Evolutionary conservation across 2,797 vertebrate genomes (phyloP), one percentile per base, ranked within the genome.

Genomic region (Acanthis flammea): DNA sequence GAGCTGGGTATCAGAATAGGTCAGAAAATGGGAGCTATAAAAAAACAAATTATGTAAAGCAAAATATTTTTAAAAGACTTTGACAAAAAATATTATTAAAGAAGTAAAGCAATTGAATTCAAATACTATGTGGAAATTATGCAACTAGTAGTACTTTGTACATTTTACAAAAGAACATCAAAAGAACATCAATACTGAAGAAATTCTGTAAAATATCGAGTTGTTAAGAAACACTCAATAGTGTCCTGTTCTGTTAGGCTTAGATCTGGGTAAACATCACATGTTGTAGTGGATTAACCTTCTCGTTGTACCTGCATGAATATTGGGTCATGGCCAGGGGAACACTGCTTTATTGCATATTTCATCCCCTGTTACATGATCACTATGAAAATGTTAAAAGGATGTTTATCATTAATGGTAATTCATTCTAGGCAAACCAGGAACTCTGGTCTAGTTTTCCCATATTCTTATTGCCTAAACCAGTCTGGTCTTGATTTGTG

Each of bases 161-260:
- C 12, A 23, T 74, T 57, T 65, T 42, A 63, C 0, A 0, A 37
- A 91, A 82, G 21, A 86, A 23, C 4, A 9, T 68, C 0, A 0
- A 37, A 91, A 82, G 21, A 86, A 23, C 4, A 9, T 68, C n/a
- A 45, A 13, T 67, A n/a, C 7, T 48, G 42, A 67, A 63, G 27
- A 90, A 53, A 31, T 76, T 66, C 0, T 35, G 82, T 70, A n/a
- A 51, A n/a, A 31, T 60, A 60, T 2, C 21, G 9, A 50, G 39
- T 41, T 85, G 22, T 68, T 74, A 66, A 51, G 71, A 54, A 80
- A 44, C 31, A 24, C 28, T 41, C 11, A 25, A 11, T 54, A 8
- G 2, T 83, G n/a, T 70, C 18, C 18, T 48, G 18, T 51, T 47
- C 31, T 25, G 2, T 73, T 70, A 33, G 31, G 21, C 9, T 48